Percentiles rank a stretch among this genome's conserved stretches.
phyloP scores from a whole-genome alignment of 2,113 vertebrate species.

The Lagopus leucura region DNA sequence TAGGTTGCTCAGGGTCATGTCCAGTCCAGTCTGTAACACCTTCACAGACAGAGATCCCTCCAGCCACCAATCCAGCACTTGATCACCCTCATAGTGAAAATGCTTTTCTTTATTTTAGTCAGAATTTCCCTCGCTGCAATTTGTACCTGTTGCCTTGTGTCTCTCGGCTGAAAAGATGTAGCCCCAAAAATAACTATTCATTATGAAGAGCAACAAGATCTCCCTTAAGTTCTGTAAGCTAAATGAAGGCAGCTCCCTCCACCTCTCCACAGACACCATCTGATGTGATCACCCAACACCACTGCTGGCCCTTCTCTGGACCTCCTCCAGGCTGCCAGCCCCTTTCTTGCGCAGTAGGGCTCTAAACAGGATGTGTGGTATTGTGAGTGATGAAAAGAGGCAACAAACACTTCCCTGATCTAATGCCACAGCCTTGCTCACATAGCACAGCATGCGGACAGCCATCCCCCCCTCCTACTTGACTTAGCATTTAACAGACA shows the following conservation, averaged over 20 bases:
- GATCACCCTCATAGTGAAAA: not conserved
- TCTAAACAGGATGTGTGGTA: not conserved
- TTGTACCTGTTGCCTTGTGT: not conserved
- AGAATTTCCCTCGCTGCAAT: not conserved
- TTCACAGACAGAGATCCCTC: fast-evolving
- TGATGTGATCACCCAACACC: not conserved
- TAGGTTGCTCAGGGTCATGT: not conserved
- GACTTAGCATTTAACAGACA: not conserved
- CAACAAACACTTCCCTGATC: not conserved
- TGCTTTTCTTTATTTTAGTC: not conserved
- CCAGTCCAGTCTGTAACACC: not conserved
- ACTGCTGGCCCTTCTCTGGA: not conserved
- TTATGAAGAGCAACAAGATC: not conserved
- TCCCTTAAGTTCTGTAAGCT: not conserved
- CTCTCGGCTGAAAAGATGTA: not conserved
- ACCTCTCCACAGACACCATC: not conserved
- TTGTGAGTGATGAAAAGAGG: not conserved
- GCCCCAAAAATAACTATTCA: not conserved
- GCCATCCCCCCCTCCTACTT: not conserved
- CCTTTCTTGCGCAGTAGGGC: not conserved
- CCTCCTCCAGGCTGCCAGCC: not conserved
- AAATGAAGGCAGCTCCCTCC: not conserved
- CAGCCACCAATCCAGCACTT: not conserved
- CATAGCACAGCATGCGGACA: not conserved
- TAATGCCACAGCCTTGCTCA: not conserved